Evolutionary conservation across 2,113 vertebrate species (phyloP), one percentile per base, ranked within the genome.

Genomic region (Opisthocomus hoazin): DNA sequence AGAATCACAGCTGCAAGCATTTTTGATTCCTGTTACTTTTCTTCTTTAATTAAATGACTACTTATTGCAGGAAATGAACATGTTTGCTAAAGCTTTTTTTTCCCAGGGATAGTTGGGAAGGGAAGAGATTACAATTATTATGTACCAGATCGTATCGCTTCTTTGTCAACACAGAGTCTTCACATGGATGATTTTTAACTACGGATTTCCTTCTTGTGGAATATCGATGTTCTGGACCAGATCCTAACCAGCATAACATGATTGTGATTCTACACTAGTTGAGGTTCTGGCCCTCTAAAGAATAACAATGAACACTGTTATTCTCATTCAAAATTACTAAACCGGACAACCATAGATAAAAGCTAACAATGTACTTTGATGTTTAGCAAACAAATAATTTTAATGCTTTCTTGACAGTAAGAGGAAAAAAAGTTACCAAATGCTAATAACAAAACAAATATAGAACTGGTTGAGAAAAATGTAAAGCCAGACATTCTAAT

Each of bases 11-110:
- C 97, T 97, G 97, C 97, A 94, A 97, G 95, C 98, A 97, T 98
- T 98, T 97, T 98, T 98, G 97, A 98, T 97, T 98, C 98, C 94
- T 98, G 98, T 98, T 98, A 97, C 97, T 98, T 98, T 98, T 96
- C 96, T 97, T 97, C 97, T 98, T 98, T 98, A 98, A 98, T 98
- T 98, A 98, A 98, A 98, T 97, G 96, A 98, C 94, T 97, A 97
- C 97, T 98, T 97, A 98, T 94, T 98, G 97, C 98, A 98, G 98
- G 98, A 98, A 97, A 98, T 91, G 24, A 92, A 89, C 60, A 43
- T 2, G 87, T 74, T 91, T 93, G 91, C 91, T 88, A 78, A 84
- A 94, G 89, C 66, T 86, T 82, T 95, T 85, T 65, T 78, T 6
- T 17, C 15, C 79, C 65, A 80, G 56, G 66, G 70, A 60, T 21